A percentile compares a stretch with the other conserved stretches of the same genome.
Conservation (phyloP, 2,113 vertebrate species). For the Cnemophilus loriae region DNA sequence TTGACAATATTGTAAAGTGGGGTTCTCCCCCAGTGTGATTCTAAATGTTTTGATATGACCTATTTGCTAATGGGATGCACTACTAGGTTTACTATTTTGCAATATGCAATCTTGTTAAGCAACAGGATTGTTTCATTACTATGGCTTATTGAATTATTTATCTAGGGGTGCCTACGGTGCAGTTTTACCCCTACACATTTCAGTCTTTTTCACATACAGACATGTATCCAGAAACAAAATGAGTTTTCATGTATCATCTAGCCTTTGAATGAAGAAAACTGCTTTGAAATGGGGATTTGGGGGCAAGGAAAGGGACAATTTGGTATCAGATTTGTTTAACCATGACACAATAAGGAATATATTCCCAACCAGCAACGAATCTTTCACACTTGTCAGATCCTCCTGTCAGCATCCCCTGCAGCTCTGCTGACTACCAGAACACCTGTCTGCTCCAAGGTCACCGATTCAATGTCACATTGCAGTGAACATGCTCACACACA, state of each 20-base stretch:
- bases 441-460: conserved; percentile 24
- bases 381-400: not conserved
- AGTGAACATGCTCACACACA: not conserved
- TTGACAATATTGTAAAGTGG: not conserved
- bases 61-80: not conserved
- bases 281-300: not conserved
- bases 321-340: not conserved
- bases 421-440: not conserved
- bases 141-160: not conserved
- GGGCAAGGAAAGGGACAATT: not conserved
- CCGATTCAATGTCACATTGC: not conserved
- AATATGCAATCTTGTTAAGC: not conserved
- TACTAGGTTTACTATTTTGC: not conserved
- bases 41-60: not conserved
- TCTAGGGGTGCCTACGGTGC: not conserved
- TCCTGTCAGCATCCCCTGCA: conserved; percentile 6
- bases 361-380: not conserved
- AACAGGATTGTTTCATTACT: not conserved
- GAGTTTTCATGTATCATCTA: not conserved
- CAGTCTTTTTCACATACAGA: not conserved
- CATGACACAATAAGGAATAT: not conserved
- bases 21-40: not conserved
- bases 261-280: not conserved
- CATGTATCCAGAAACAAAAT: not conserved
- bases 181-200: not conserved